Conservation (phyloP, 2,797 vertebrate genomes). For the Enteromius viviparus region DNA sequence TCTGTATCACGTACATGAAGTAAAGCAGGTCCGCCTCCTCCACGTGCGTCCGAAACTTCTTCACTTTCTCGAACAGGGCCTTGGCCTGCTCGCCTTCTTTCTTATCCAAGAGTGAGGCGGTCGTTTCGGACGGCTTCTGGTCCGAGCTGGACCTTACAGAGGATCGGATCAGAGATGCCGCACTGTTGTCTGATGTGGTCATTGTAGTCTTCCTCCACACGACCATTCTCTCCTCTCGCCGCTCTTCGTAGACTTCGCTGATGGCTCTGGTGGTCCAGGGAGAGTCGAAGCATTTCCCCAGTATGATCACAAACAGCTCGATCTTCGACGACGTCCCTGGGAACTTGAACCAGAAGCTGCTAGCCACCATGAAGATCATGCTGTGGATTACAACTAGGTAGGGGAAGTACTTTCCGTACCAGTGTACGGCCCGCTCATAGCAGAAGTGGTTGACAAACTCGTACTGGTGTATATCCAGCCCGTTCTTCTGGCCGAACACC, state of each 20-base stretch:
- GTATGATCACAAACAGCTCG: conserved; percentile 87
- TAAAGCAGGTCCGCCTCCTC: conserved; percentile 88
- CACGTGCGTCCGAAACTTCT: conserved; percentile 88
- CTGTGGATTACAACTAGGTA: conserved; percentile 92
- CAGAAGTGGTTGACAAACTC: conserved; percentile 90
- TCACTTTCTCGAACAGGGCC: conserved; percentile 92
- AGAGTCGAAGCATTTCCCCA: conserved; percentile 90
- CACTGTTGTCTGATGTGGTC: conserved; percentile 69
- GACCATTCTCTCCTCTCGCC: conserved; percentile 76
- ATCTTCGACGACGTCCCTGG: conserved; percentile 92
- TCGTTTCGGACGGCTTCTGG: conserved; percentile 75
- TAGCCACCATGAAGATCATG: conserved; percentile 89
- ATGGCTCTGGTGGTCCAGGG: conserved; percentile 92
- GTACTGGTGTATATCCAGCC: conserved; percentile 90
- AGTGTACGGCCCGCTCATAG: conserved; percentile 88
- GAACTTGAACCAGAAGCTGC: conserved; percentile 95
- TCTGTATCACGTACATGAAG: conserved; percentile 89
- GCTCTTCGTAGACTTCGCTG: conserved; percentile 88
- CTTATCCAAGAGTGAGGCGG: conserved; percentile 82
- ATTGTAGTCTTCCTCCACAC: conserved; percentile 72
- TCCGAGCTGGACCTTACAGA: conserved; percentile 76
- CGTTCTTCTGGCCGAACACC: conserved; percentile 82
- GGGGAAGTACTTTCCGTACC: conserved; percentile 93
- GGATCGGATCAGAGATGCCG: conserved; percentile 64
- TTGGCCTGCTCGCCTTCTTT: conserved; percentile 93